Percentiles rank a stretch among this genome's conserved stretches.
Evolutionary conservation across 1,140 invertebrate species (phyloP).

Genomic region (Drosophila ohnishii): DNA sequence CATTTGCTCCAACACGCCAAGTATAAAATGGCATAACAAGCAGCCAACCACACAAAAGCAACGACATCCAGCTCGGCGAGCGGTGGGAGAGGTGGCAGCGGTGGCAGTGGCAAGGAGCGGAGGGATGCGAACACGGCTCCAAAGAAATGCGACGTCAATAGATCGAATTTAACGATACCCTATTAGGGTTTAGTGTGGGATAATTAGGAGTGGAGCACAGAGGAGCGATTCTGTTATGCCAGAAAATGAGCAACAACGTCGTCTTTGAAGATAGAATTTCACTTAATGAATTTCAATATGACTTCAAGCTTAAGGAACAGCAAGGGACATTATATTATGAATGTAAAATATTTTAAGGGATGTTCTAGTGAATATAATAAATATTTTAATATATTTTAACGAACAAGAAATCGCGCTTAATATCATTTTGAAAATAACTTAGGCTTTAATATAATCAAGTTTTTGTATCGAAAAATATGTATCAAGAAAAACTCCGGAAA

Average conservation of each 20-base stretch:
- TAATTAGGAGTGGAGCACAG: slow-evolving; percentile 28
- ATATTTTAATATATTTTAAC: no score
- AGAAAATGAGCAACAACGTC: background rate
- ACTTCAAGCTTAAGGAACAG: background rate
- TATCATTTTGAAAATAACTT: no score
- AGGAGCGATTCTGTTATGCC: background rate
- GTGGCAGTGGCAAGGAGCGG: background rate
- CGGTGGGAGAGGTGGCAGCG: background rate
- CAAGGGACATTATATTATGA: background rate
- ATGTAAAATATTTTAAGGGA: background rate
- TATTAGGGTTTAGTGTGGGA: slow-evolving; percentile 17
- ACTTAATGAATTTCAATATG: slow-evolving; percentile 1
- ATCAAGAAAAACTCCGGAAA: no score
- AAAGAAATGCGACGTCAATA: slow-evolving; percentile 18
- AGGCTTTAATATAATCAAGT: no score
- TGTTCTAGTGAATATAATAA: background rate
- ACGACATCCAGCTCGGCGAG: slow-evolving; percentile 30
- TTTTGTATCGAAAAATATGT: no score
- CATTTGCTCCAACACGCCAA: slow-evolving; percentile 75
- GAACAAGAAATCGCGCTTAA: no score
- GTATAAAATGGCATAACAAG: slow-evolving; percentile 80
- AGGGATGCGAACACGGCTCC: slow-evolving; percentile 9
- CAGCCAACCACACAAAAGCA: slow-evolving; percentile 68
- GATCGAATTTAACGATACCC: slow-evolving; percentile 43
- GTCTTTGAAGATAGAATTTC: slow-evolving; percentile 2